Conservation (phyloP, 1,140 invertebrate species). For the Helicorthomorpha holstii region DNA sequence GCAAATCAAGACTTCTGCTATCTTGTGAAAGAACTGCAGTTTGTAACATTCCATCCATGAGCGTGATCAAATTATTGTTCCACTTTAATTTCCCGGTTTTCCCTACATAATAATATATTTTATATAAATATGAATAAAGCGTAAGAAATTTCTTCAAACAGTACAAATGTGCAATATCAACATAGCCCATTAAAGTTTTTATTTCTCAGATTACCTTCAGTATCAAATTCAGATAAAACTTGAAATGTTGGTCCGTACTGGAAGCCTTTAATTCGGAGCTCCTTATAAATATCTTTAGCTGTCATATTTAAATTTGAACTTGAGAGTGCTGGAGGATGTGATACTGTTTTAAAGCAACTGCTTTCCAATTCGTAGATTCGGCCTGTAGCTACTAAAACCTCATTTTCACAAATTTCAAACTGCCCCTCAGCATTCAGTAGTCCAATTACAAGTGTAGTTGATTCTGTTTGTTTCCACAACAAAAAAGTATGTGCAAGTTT, state of each 20-base stretch:
- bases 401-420: slow-evolving; percentile 83
- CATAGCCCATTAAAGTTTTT: too few species aligned
- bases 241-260: slow-evolving; percentile 79
- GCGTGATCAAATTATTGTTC: slow-evolving; percentile 35
- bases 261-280: slow-evolving; percentile 78
- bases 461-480: too few species aligned
- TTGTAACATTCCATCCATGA: slow-evolving; percentile 36
- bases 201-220: slow-evolving; percentile 31
- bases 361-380: slow-evolving; percentile 48
- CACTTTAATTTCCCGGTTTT: slow-evolving; percentile 20
- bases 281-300: slow-evolving; percentile 76
- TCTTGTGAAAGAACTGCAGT: slow-evolving; percentile 16
- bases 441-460: slow-evolving; percentile 38
- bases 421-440: slow-evolving; percentile 71
- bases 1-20: neutral
- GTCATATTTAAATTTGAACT: slow-evolving; percentile 39
- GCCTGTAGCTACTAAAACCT: slow-evolving; percentile 59
- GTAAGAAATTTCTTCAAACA: too few species aligned
- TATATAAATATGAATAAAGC: too few species aligned
- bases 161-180: neutral
- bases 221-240: slow-evolving; percentile 50
- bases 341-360: slow-evolving; percentile 23
- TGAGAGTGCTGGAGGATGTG: slow-evolving; percentile 16
- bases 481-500: too few species aligned
- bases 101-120: slow-evolving; percentile 9